phyloP scores from a whole-genome alignment of 2,797 vertebrate genomes.

The Fistularia tabacaria region DNA sequence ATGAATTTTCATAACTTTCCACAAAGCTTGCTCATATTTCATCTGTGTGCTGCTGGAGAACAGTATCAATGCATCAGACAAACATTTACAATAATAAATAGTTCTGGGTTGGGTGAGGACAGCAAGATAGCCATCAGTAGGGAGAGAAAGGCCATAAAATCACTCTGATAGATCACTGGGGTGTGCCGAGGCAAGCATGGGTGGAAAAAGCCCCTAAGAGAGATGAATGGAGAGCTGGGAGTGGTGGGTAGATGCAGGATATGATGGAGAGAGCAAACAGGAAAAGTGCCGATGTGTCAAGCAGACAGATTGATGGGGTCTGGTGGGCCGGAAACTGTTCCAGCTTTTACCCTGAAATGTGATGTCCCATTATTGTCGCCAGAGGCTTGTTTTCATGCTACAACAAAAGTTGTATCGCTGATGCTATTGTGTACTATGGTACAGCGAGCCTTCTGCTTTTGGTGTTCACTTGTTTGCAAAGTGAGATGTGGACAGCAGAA shows the following conservation, averaged over 20 bases:
- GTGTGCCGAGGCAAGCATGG: constrained; percentile 31
- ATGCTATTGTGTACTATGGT: constrained; percentile 6
- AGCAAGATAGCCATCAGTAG: constrained; percentile 59
- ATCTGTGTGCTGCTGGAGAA: constrained; percentile 35
- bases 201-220: constrained; percentile 23
- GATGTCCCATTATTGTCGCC: constrained; percentile 43
- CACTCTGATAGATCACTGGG: constrained; percentile 56
- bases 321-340: constrained; percentile 42
- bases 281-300: constrained; percentile 43
- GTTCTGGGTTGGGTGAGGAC: constrained; percentile 30
- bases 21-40: constrained; percentile 41
- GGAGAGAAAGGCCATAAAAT: constrained; percentile 53
- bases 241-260: constrained; percentile 39
- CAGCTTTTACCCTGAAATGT: constrained; percentile 34
- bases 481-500: constrained; percentile 18
- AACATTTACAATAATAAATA: constrained; percentile 62
- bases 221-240: constrained; percentile 57
- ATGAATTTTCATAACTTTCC: constrained; percentile 50
- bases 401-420: constrained; percentile 18
- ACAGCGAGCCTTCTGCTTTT: not conserved
- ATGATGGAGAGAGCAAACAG: constrained; percentile 63
- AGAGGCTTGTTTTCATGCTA: constrained; percentile 28
- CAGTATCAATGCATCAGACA: constrained; percentile 48
- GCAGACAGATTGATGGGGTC: constrained; percentile 60
- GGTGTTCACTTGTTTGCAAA: constrained; percentile 20